phyloP scores from a whole-genome alignment of 2,797 vertebrate genomes.

The Protonibea diacanthus region DNA sequence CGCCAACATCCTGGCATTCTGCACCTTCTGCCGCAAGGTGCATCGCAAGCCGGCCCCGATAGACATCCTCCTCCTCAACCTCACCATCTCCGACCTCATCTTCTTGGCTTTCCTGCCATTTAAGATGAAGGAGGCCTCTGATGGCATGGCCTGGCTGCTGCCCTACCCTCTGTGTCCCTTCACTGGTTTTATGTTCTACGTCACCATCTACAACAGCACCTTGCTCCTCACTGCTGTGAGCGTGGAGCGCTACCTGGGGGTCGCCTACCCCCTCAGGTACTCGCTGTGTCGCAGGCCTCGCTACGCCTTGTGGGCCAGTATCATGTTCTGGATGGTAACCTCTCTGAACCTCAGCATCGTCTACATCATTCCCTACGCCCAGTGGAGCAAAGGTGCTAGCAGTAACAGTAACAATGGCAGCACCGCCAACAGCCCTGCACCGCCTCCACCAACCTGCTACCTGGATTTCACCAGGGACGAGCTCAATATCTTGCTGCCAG shows the following conservation, averaged over 20 bases:
- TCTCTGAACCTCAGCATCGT: conserved; percentile 88
- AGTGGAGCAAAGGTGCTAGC: conserved; percentile 11
- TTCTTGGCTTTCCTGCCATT: conserved; percentile 90
- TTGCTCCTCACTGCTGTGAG: conserved; percentile 90
- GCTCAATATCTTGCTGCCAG: conserved; percentile 79
- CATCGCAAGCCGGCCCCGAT: conserved; percentile 79
- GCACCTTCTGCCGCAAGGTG: conserved; percentile 84
- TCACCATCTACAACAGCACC: conserved; percentile 93
- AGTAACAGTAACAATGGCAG: too few species aligned
- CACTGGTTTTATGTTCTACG: conserved; percentile 89
- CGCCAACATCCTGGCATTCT: conserved; percentile 87
- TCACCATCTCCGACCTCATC: conserved; percentile 91
- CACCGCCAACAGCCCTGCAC: accelerated
- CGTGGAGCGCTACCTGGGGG: conserved; percentile 90
- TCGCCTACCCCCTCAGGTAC: conserved; percentile 89
- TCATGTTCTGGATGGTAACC: conserved; percentile 86
- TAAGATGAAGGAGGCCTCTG: conserved; percentile 86
- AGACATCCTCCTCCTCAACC: conserved; percentile 90
- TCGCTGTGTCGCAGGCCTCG: conserved; percentile 83
- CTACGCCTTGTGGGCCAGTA: conserved; percentile 78
- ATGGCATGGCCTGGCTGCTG: conserved; percentile 84
- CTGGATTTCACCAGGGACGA: conserved; percentile 81
- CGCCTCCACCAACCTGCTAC: conserved; percentile 82
- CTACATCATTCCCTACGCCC: conserved; percentile 81
- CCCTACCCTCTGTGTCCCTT: conserved; percentile 83